Percentiles rank a stretch among this genome's conserved stretches.
phyloP scores from a whole-genome alignment of 1,140 invertebrate species.

The Anthonomus grandis region DNA sequence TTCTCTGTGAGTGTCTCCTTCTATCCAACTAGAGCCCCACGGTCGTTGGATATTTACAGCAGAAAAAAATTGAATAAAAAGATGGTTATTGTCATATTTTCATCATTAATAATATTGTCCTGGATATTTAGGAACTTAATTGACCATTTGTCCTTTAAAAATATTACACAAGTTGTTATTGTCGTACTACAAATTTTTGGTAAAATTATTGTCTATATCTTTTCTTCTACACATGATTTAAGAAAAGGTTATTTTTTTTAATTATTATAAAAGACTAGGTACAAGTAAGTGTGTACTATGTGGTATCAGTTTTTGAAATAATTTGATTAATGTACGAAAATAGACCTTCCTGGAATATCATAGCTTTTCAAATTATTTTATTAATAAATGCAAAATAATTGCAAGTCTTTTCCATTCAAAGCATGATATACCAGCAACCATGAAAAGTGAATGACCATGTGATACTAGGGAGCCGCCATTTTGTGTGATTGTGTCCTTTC shows the following conservation, averaged over 20 bases:
- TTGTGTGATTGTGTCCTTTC: too few relatives aligned
- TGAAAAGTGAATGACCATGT: too few relatives aligned
- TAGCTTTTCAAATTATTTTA: too few relatives aligned
- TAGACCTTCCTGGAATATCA: neutral
- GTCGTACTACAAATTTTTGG: too few relatives aligned
- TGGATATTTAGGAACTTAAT: conserved; percentile 6
- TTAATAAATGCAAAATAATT: too few relatives aligned
- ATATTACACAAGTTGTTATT: conserved; percentile 4
- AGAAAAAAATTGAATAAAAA: neutral
- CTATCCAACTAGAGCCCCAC: neutral
- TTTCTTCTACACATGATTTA: neutral
- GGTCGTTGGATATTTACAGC: neutral
- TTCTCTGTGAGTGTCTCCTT: neutral
- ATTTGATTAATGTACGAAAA: neutral
- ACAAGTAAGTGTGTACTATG: neutral
- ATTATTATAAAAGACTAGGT: neutral
- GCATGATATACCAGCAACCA: too few relatives aligned
- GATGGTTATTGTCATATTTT: neutral
- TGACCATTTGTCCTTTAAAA: conserved; percentile 4
- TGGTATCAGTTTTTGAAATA: neutral
- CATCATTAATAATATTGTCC: neutral
- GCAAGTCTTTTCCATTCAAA: too few relatives aligned
- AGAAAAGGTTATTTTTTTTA: too few relatives aligned
- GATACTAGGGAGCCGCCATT: too few relatives aligned
- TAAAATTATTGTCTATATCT: too few relatives aligned